Evolutionary conservation across 2,797 vertebrate genomes (phyloP).

Genomic region (Etheostoma nigrum): DNA sequence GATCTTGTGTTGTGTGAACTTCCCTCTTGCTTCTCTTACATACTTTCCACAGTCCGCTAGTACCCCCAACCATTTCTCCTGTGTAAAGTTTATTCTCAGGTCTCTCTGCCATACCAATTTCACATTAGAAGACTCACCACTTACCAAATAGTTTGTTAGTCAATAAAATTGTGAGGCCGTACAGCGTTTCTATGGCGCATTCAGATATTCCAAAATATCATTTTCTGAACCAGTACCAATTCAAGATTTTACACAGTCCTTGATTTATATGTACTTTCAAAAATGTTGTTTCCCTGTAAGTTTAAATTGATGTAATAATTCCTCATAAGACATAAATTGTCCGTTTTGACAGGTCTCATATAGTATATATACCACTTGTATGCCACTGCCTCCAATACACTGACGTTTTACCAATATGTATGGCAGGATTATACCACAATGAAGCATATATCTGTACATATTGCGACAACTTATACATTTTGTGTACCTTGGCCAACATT

Average conservation of each 20-base stretch:
- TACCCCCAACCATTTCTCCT: no score
- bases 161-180: no score
- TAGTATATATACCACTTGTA: neutral
- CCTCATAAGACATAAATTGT: neutral
- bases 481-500: no score
- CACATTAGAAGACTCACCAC: no score
- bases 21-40: no score
- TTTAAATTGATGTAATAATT: neutral
- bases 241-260: neutral
- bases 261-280: neutral
- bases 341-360: neutral
- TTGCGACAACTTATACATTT: neutral
- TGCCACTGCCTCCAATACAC: neutral
- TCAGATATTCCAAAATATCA: neutral
- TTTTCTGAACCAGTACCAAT: neutral
- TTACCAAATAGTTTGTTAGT: no score
- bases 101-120: no score
- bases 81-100: no score
- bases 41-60: no score
- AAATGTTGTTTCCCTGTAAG: neutral
- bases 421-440: neutral
- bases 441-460: neutral
- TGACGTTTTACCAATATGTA: neutral
- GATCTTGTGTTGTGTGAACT: no score
- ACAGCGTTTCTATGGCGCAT: no score